These are phyloP conservation scores for Carcharodon carcharias DNA, from an alignment of 2,797 vertebrate species.

Conservation along the genomic window DNA sequence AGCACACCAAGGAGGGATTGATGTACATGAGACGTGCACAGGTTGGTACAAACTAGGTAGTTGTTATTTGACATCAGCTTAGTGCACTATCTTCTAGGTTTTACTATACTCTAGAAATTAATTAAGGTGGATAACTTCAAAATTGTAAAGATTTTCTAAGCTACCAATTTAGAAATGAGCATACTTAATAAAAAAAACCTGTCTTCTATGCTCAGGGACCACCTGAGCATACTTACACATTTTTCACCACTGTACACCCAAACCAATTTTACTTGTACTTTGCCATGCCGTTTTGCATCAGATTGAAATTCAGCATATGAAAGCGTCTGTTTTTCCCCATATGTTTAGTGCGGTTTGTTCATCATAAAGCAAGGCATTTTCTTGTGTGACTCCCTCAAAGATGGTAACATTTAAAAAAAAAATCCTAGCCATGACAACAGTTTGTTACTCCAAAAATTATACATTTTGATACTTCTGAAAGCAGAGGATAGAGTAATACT, in stretches of 20 bases:
- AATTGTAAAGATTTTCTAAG: background rate
- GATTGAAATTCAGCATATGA: background rate
- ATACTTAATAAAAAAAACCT: background rate
- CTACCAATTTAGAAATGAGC: background rate
- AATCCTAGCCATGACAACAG: background rate
- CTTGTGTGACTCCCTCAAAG: background rate
- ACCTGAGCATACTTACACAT: background rate
- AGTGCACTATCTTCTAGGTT: background rate
- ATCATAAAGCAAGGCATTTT: background rate
- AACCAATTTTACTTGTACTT: background rate
- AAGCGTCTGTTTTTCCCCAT: background rate
- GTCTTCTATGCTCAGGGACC: background rate
- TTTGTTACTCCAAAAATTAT: background rate
- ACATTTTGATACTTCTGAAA: background rate
- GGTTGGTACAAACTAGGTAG: slow-evolving; percentile 57
- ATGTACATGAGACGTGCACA: slow-evolving; percentile 93
- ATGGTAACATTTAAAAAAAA: background rate
- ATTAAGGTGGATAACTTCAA: background rate
- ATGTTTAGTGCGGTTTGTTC: background rate
- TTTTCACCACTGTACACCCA: background rate
- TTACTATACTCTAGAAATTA: background rate
- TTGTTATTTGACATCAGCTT: background rate
- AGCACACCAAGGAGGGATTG: slow-evolving; percentile 90
- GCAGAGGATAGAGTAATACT: background rate
- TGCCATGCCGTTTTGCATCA: background rate